Evolutionary conservation across 2,113 vertebrate species (phyloP), one percentile per base, ranked within the genome.

Genomic region (Manacus vitellinus): DNA sequence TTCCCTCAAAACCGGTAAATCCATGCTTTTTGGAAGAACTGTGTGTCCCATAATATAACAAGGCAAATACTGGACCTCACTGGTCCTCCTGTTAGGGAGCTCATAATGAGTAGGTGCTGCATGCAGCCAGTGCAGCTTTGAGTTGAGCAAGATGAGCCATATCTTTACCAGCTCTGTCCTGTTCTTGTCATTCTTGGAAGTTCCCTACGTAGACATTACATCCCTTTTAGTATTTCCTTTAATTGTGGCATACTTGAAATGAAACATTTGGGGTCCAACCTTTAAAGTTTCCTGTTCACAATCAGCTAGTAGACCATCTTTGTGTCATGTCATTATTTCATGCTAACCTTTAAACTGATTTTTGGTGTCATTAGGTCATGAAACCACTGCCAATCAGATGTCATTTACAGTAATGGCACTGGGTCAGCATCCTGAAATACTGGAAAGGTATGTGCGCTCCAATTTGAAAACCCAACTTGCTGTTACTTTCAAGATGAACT

Each of bases 321-420:
- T 17, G 10, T 66, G 33, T 54, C 0, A 0, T 71, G 10, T 35
- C 58, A 24, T 31, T 90, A 20, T 78, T 72, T 88, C 41, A 23
- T 35, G 37, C 41, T 63, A 71, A 76, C 15, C 28, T 51, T 84
- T 86, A 74, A 90, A 70, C 30, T 15, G 8, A 3, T 21, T 92
- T 55, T 88, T 89, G 28, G 8, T 84, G 44, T 58, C 33, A 4
- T 22, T 68, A 99, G 99, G 99, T 17, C 99, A 99, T 68, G 99
- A 99, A 97, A 99, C 99, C 8, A 99, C 99, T 49, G 98, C 99
- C 49, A 99, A 98, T 97, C 98, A 99, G 85, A 65, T 99, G 70
- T 97, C 98, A 0, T 99, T 99, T 96, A 98, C 98, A 12, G 95
- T 99, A 93, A 98, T 99, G 99, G 99, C 99, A 88, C 96, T 99